These are phyloP conservation scores for Orcinus orca DNA, from an alignment of 2,113 vertebrate species.

Conservation along the genomic window DNA sequence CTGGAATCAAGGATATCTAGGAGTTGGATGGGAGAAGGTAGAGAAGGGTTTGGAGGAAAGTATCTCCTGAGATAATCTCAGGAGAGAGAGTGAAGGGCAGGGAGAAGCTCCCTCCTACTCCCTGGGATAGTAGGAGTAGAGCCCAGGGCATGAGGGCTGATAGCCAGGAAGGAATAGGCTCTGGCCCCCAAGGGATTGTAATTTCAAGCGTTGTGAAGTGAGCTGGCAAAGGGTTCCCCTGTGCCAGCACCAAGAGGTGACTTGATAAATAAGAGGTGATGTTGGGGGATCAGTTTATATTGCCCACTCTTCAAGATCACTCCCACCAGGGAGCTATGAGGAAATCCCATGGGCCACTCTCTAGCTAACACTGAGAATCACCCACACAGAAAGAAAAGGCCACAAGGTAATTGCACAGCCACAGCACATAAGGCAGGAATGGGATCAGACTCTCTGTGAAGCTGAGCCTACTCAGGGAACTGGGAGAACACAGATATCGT, in stretches of 20 bases:
- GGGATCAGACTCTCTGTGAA: background rate
- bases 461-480: background rate
- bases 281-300: background rate
- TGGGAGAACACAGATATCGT: background rate
- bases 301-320: background rate
- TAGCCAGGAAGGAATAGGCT: background rate
- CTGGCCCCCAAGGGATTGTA: background rate
- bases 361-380: background rate
- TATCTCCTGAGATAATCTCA: background rate
- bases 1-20: background rate
- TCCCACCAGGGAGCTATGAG: background rate
- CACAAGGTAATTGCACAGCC: background rate
- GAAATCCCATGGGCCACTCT: background rate
- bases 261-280: background rate
- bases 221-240: background rate
- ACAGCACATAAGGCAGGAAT: background rate
- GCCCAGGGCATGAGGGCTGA: background rate
- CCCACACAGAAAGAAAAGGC: background rate
- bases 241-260: background rate
- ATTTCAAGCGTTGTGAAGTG: background rate
- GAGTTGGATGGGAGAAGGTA: background rate
- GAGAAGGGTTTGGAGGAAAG: background rate
- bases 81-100: background rate
- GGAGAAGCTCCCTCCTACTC: background rate
- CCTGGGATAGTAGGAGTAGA: background rate